phyloP scores from a whole-genome alignment of 2,113 vertebrate genomes.

The Tenrec ecaudatus region DNA sequence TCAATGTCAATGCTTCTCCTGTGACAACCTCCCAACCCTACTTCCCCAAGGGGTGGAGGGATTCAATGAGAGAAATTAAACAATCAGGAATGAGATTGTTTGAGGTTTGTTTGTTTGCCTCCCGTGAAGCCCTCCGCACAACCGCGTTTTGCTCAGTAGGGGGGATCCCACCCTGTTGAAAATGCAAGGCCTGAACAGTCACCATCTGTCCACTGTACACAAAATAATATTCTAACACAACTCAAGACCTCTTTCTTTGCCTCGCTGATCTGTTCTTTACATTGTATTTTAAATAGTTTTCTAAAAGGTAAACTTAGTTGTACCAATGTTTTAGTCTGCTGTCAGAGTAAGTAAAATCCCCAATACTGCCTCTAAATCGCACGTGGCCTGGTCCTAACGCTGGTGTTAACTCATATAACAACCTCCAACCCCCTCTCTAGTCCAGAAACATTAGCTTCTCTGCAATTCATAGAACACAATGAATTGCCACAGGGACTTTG shows the following conservation, averaged over 20 bases:
- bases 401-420: neutral
- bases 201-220: neutral
- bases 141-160: neutral
- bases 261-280: neutral
- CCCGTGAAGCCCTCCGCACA: neutral
- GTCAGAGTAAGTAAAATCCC: slow-evolving; percentile 7
- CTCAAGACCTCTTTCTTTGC: neutral
- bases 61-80: neutral
- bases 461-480: neutral
- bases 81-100: neutral
- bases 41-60: neutral
- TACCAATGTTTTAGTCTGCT: neutral
- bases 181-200: neutral
- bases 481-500: neutral
- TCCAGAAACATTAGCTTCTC: neutral
- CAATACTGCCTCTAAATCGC: neutral
- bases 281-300: neutral
- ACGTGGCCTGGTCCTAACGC: neutral
- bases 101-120: neutral
- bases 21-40: too few species aligned
- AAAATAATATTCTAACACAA: neutral
- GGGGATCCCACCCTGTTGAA: neutral
- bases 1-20: neutral
- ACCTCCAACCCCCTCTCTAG: neutral
- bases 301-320: neutral